Evolutionary conservation across 2,888 invertebrate species (phyloP).

Genomic region (Carabus problematicus): DNA sequence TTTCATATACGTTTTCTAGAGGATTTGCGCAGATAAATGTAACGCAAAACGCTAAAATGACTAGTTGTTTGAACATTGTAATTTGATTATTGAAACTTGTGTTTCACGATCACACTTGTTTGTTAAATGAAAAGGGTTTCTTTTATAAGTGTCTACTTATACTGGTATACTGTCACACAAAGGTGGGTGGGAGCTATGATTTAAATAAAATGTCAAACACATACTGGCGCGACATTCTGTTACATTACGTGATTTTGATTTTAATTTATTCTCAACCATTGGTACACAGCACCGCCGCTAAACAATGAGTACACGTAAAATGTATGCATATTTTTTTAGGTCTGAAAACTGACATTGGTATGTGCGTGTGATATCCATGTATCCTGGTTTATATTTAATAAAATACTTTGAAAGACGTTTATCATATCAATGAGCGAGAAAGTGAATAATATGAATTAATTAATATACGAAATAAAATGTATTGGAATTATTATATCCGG

Average conservation of each 20-base stretch:
- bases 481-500: too few relatives aligned
- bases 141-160: constrained; percentile 44
- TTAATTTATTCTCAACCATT: constrained; percentile 4
- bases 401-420: background rate
- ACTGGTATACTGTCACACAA: constrained; percentile 46
- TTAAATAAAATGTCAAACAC: constrained; percentile 51
- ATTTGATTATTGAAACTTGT: constrained; percentile 10
- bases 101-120: constrained; percentile 18
- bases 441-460: too few relatives aligned
- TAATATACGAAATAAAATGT: too few relatives aligned
- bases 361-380: constrained; percentile 9
- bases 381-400: constrained; percentile 27
- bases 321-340: constrained; percentile 5
- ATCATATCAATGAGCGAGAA: background rate
- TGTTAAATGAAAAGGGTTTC: constrained; percentile 28
- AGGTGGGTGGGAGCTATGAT: constrained; percentile 48
- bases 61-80: constrained; percentile 30
- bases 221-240: constrained; percentile 51
- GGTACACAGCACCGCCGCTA: background rate
- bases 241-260: constrained; percentile 51
- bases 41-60: constrained; percentile 40
- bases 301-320: constrained; percentile 4
- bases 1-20: constrained; percentile 46
- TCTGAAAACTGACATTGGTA: constrained; percentile 13
- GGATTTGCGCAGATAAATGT: constrained; percentile 16